A percentile compares a stretch with the other conserved stretches of the same genome.
These are phyloP conservation scores for Leptinotarsa defecta DNA, from an alignment of 1,140 invertebrate species.

Conservation along the genomic window DNA sequence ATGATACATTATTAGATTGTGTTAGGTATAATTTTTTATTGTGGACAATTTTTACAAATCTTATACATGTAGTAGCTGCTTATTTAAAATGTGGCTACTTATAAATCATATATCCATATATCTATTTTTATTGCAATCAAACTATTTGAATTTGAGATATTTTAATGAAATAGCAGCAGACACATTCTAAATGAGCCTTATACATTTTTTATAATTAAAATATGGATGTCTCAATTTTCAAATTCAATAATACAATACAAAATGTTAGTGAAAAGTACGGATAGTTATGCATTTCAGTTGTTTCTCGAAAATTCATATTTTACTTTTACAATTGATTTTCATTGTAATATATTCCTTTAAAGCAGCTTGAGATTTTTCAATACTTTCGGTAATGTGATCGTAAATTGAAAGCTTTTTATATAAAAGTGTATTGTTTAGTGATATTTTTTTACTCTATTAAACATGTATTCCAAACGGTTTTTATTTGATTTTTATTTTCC, in stretches of 20 bases:
- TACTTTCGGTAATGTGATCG: constrained; percentile 54
- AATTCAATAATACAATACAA: constrained; percentile 38
- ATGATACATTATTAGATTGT: constrained; percentile 47
- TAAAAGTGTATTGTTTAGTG: constrained; percentile 55
- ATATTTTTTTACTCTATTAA: constrained; percentile 57
- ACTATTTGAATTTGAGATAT: constrained; percentile 29
- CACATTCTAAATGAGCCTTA: constrained; percentile 35
- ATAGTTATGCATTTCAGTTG: constrained; percentile 34
- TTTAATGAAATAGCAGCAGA: constrained; percentile 24
- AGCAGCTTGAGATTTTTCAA: constrained; percentile 43
- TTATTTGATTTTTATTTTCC: constrained; percentile 13
- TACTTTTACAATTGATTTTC: constrained; percentile 32
- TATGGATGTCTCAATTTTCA: constrained; percentile 49
- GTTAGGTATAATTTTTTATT: constrained; percentile 47
- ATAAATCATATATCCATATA: constrained; percentile 30
- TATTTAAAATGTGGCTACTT: constrained; percentile 41
- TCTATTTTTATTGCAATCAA: constrained; percentile 41
- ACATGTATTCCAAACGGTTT: constrained; percentile 50
- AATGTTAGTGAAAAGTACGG: constrained; percentile 45
- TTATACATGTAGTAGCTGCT: constrained; percentile 42
- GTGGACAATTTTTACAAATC: constrained; percentile 45
- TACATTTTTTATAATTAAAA: constrained; percentile 48
- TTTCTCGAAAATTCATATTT: constrained; percentile 38
- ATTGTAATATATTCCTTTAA: constrained; percentile 38
- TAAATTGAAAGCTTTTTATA: constrained; percentile 55